Evolutionary conservation across 2,113 vertebrate genomes (phyloP).

Genomic region (Callospermophilus lateralis): DNA sequence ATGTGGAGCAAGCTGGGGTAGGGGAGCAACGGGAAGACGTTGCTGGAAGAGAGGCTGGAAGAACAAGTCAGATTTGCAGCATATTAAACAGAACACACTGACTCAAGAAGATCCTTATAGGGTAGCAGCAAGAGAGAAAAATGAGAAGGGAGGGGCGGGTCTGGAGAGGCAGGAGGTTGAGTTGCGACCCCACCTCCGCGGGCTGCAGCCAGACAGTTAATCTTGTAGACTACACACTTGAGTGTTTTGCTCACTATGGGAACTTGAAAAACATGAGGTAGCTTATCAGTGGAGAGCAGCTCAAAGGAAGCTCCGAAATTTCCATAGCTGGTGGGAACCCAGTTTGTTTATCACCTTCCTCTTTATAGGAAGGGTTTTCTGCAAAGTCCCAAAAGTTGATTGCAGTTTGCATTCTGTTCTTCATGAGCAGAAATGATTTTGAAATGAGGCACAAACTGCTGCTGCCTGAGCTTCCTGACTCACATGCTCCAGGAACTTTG

Average conservation of each 20-base stretch:
- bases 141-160: background rate
- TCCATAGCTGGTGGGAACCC: background rate
- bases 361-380: background rate
- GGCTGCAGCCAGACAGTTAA: conserved; percentile 12
- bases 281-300: conserved; percentile 18
- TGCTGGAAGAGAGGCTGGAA: background rate
- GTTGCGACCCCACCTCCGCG: background rate
- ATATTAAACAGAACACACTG: background rate
- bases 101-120: background rate
- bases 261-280: conserved; percentile 52
- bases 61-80: background rate
- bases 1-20: background rate
- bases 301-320: conserved; percentile 53
- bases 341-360: background rate
- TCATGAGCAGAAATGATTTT: background rate
- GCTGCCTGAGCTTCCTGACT: background rate
- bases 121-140: background rate
- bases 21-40: background rate
- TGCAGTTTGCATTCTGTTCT: background rate
- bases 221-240: conserved; percentile 34
- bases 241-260: conserved; percentile 52
- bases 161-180: background rate
- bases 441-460: conserved; percentile 49
- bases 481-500: conserved; percentile 51
- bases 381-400: background rate